phyloP scores from a whole-genome alignment of 2,797 vertebrate species.

The Pangasius larnaudii region DNA sequence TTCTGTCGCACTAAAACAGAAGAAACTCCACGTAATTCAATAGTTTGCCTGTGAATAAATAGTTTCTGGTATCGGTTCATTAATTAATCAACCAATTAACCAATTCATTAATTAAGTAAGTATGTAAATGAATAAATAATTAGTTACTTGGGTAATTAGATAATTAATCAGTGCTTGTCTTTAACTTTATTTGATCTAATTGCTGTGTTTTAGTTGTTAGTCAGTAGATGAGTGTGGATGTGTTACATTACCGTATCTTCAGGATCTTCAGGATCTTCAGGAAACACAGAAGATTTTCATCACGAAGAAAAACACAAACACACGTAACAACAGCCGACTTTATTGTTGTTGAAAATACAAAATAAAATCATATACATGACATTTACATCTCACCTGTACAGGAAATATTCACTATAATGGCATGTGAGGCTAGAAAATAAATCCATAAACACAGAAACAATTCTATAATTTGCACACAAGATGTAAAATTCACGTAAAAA shows the following conservation, averaged over 20 bases:
- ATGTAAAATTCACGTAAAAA: background rate
- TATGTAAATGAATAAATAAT: too few species aligned
- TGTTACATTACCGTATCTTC: background rate
- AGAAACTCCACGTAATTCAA: too few species aligned
- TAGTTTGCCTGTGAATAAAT: background rate
- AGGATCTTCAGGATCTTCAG: background rate
- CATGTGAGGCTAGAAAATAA: background rate
- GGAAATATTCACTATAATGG: background rate
- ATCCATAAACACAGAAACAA: background rate
- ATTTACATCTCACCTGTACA: background rate
- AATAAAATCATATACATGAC: constrained; percentile 13
- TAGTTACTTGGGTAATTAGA: too few species aligned
- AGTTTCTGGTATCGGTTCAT: background rate
- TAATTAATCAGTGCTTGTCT: too few species aligned
- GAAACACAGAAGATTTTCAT: background rate
- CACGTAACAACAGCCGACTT: background rate
- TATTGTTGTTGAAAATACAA: constrained; percentile 25
- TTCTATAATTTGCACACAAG: background rate
- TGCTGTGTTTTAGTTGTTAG: background rate
- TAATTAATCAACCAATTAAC: background rate
- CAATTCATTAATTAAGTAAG: too few species aligned
- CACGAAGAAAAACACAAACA: background rate
- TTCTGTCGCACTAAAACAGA: too few species aligned
- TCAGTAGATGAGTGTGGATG: background rate
- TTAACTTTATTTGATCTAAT: background rate